Conservation (phyloP, 1,140 invertebrate genomes). For the Panagrolaimus sp. region DNA sequence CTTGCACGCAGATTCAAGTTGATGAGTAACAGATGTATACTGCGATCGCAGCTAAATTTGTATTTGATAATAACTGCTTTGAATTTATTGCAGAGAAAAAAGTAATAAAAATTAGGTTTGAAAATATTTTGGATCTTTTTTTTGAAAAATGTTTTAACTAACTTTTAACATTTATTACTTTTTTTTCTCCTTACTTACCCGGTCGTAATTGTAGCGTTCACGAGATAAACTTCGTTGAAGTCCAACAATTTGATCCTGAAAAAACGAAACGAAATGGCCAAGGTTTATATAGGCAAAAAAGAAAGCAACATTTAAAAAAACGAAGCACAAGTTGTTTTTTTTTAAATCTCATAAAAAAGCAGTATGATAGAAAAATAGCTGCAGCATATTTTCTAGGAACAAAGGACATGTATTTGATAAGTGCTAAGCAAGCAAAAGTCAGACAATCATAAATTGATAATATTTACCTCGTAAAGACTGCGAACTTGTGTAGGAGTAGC, state of each 20-base stretch:
- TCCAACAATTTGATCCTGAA: constrained; percentile 54
- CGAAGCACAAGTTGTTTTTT: too few species aligned
- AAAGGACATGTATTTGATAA: not conserved
- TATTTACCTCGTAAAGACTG: constrained; percentile 46
- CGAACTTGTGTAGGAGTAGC: constrained; percentile 29
- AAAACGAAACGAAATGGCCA: constrained; percentile 1
- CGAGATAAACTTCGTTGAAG: constrained; percentile 58
- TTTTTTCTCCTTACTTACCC: constrained; percentile 42
- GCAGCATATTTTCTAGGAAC: not conserved
- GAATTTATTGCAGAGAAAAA: too few species aligned
- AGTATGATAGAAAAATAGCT: too few species aligned
- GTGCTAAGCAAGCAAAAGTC: constrained; percentile 17
- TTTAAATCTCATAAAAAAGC: too few species aligned
- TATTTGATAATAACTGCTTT: too few species aligned
- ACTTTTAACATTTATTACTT: too few species aligned
- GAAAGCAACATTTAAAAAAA: too few species aligned
- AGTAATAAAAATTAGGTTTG: too few species aligned
- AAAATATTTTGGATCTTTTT: too few species aligned
- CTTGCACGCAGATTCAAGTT: constrained; percentile 55
- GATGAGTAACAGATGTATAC: constrained; percentile 47
- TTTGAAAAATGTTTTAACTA: too few species aligned
- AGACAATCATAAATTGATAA: too few species aligned
- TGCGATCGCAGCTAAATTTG: constrained; percentile 50
- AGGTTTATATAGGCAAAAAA: too few species aligned
- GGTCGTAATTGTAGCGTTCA: constrained; percentile 52